phyloP scores from a whole-genome alignment of 2,797 vertebrate genomes.

The Sebastiscus tertius region DNA sequence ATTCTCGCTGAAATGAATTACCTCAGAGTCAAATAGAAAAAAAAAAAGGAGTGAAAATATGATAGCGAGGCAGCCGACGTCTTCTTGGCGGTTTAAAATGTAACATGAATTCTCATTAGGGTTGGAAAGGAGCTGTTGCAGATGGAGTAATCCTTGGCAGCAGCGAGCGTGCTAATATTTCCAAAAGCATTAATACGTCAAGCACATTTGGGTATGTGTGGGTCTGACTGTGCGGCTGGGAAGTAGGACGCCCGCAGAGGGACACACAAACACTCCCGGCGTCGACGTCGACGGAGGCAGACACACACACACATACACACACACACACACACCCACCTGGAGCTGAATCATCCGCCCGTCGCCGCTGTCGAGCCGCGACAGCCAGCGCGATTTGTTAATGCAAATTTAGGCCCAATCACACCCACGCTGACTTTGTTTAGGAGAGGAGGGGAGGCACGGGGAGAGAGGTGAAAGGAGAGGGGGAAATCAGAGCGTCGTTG shows the following conservation, averaged over 20 bases:
- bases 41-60: conserved; percentile 35
- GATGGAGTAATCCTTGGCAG: conserved; percentile 72
- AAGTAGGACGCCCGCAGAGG: conserved; percentile 58
- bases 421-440: conserved; percentile 58
- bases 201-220: conserved; percentile 39
- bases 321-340: conserved; percentile 2
- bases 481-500: conserved; percentile 20
- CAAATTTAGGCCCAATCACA: conserved; percentile 61
- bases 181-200: conserved; percentile 64
- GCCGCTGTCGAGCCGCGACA: conserved; percentile 4
- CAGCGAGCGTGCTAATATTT: conserved; percentile 65
- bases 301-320: conserved; percentile 30
- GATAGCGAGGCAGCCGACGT: conserved; percentile 46
- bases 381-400: conserved; percentile 55
- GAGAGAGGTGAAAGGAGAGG: conserved; percentile 41
- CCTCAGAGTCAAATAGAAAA: conserved; percentile 53
- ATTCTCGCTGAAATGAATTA: conserved; percentile 51
- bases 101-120: conserved; percentile 74
- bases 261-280: conserved; percentile 47
- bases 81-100: conserved; percentile 55
- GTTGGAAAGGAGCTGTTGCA: conserved; percentile 46
- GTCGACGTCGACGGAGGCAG: conserved; percentile 37
- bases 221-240: conserved; percentile 24
- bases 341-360: conserved; percentile 47
- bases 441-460: conserved; percentile 30